phyloP scores from a whole-genome alignment of 2,888 invertebrate species.

The Cheilosia variabilis region DNA sequence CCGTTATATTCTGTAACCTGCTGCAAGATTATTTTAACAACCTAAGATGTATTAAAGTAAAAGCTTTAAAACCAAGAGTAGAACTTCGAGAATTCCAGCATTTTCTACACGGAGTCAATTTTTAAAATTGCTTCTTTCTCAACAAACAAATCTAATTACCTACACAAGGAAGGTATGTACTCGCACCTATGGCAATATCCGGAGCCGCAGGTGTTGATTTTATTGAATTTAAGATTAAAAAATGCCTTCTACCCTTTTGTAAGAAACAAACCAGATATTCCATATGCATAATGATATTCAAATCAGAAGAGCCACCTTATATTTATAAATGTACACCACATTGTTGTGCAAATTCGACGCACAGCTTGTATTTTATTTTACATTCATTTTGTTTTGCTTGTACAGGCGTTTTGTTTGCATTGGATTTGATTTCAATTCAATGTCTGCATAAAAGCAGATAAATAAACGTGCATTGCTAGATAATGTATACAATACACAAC shows the following conservation, averaged over 20 bases:
- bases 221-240: conserved; percentile 34
- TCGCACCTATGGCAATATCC: conserved; percentile 12
- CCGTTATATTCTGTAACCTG: too few species aligned
- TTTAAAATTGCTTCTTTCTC: too few species aligned
- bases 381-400: neutral
- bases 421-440: neutral
- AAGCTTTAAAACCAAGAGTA: too few species aligned
- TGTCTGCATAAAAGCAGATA: neutral
- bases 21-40: too few species aligned
- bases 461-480: neutral
- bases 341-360: conserved; percentile 7
- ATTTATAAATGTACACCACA: neutral
- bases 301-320: neutral
- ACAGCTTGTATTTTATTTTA: neutral
- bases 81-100: too few species aligned
- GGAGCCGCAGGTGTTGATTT: conserved; percentile 34
- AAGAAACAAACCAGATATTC: neutral
- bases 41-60: too few species aligned
- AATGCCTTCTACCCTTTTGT: neutral
- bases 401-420: neutral
- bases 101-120: too few species aligned
- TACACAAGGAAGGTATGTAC: neutral
- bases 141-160: too few species aligned
- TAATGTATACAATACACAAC: too few species aligned
- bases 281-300: conserved; percentile 12